phyloP scores from a whole-genome alignment of 2,888 invertebrate species.

The Danaus chrysippus region DNA sequence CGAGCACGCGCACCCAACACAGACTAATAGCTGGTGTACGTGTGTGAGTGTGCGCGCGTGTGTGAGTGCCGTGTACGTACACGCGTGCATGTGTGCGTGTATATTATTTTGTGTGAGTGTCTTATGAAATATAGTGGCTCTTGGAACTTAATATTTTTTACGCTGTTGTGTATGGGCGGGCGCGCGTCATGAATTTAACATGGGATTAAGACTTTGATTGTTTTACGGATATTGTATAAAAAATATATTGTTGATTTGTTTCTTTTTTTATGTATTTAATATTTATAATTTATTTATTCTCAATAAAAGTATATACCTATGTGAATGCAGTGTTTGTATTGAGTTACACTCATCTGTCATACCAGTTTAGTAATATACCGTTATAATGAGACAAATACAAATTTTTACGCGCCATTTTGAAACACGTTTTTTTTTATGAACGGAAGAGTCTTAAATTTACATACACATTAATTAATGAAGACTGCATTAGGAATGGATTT shows the following conservation, averaged over 20 bases:
- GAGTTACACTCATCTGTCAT: background rate
- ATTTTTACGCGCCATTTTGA: background rate
- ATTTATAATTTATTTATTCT: background rate
- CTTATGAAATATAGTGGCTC: slow-evolving; percentile 40
- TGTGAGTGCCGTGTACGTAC: slow-evolving; percentile 4
- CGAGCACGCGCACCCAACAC: slow-evolving; percentile 73
- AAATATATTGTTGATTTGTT: slow-evolving; percentile 11
- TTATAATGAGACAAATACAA: slow-evolving; percentile 1
- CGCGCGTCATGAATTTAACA: slow-evolving; percentile 65
- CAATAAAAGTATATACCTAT: no score
- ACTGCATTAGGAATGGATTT: slow-evolving; percentile 16
- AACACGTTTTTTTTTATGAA: background rate
- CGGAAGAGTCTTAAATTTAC: slow-evolving; percentile 18
- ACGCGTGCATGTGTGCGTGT: slow-evolving; percentile 40
- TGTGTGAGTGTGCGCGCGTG: slow-evolving; percentile 46
- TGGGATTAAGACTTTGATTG: slow-evolving; percentile 66
- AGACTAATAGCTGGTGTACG: slow-evolving; percentile 61
- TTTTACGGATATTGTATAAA: slow-evolving; percentile 51
- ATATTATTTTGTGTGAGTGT: slow-evolving; percentile 39
- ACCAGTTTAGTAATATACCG: background rate
- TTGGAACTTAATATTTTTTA: slow-evolving; percentile 57
- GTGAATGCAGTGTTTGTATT: no score
- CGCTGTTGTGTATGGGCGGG: slow-evolving; percentile 66
- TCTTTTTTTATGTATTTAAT: slow-evolving; percentile 6
- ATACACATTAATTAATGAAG: slow-evolving; percentile 24